Conservation (phyloP, 2,113 vertebrate genomes). For the Isurus oxyrinchus region DNA sequence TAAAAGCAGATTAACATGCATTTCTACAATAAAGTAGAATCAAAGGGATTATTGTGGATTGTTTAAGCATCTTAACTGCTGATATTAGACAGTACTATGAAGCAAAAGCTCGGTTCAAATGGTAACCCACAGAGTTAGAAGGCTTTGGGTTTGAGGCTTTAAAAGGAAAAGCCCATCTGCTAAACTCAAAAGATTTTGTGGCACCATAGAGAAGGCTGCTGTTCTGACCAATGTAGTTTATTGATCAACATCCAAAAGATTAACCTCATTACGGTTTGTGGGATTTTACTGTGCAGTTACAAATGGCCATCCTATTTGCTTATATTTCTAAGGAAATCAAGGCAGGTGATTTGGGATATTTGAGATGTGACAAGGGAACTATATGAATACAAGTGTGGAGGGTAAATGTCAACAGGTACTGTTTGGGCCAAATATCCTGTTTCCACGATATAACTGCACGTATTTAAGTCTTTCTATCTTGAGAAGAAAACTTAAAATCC, state of each 20-base stretch:
- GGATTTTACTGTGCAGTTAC: background rate
- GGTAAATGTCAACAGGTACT: background rate
- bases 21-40: background rate
- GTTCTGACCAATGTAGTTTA: background rate
- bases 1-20: background rate
- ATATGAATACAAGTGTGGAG: background rate
- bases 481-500: background rate
- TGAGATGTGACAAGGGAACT: background rate
- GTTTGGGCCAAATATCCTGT: background rate
- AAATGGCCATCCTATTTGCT: background rate
- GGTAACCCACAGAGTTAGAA: background rate
- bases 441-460: background rate
- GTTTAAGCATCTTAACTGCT: background rate
- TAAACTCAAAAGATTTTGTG: background rate
- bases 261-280: background rate
- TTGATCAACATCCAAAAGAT: background rate
- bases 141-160: background rate
- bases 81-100: background rate
- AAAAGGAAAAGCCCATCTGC: background rate
- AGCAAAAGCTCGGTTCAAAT: background rate
- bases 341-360: background rate
- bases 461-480: background rate
- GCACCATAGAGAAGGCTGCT: background rate
- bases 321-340: background rate
- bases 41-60: background rate